Base-by-base conservation (phyloP, 2,888 invertebrate species). In the Tetheella fluctuosa region DNA sequence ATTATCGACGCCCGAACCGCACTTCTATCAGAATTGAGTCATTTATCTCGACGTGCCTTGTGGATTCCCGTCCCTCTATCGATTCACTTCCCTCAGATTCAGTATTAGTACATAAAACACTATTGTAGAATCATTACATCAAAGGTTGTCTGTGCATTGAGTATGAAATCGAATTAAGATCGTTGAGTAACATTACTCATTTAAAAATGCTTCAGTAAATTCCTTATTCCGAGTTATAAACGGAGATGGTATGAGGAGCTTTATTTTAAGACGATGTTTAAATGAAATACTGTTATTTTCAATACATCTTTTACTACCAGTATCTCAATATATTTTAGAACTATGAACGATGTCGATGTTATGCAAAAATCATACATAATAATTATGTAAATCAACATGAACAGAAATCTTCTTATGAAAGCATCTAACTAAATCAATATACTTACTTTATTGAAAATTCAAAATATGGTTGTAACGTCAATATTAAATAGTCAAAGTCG, bases 1-100 rank as follows among this genome's bases (percentile, higher is more conserved):
- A 77, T 79, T 79, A 77, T 72, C 69, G 68, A 74, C 65, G 67
- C 65, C 64, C 63, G 59, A 65, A 58, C 65, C 65, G 68, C 64
- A 72, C 69, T 69, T 75, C 71, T 68, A 69, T 66, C 67, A 67
- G 73, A 76, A 81, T 79, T 70, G 76, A 73, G 71, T 74, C 78
- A 81, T 84, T 84, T 80, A 77, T 83, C 77, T 76, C 69, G 55
- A 59, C 59, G 58, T 62, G 63, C 68, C 62, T 56, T 37, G 39
- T 23, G 15, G 20, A 42, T 23, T 56, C n/a, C 56, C 39, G 60
- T 59, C 23, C 34, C 57, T 59, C 63, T 65, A 67, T 68, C 63
- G 64, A 62, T 64, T 65, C 25, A 53, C 53, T 25, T 52, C 34
- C 15, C 30, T 17, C 28, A 23, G 54, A 17, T n/a, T 30, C 28